A percentile compares a stretch with the other conserved stretches of the same genome.
phyloP scores from a whole-genome alignment of 2,888 invertebrate genomes.

The Apamea sordens region DNA sequence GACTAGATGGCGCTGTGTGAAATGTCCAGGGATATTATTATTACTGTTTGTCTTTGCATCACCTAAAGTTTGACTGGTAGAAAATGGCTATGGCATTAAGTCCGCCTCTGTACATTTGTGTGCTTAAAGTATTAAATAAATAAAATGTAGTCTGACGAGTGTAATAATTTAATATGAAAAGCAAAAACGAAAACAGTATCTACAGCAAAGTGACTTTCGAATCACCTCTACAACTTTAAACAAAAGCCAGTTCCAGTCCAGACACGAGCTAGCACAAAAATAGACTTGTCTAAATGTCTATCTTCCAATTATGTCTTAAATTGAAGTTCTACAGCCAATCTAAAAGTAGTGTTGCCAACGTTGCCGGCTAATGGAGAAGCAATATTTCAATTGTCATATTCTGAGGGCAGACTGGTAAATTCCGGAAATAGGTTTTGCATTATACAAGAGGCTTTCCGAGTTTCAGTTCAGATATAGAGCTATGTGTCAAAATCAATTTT shows the following conservation, averaged over 20 bases:
- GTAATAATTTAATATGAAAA: conserved; percentile 4
- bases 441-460: conserved; percentile 79
- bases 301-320: conserved; percentile 49
- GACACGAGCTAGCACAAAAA: conserved; percentile 44
- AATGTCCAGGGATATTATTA: too few species aligned
- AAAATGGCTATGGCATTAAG: too few species aligned
- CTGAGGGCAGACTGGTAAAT: conserved; percentile 73
- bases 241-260: conserved; percentile 17
- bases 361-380: conserved; percentile 67
- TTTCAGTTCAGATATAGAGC: conserved; percentile 79
- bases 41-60: too few species aligned
- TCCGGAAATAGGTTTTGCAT: conserved; percentile 83
- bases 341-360: conserved; percentile 68
- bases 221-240: conserved; percentile 21
- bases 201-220: conserved; percentile 2
- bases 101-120: too few species aligned
- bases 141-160: background rate
- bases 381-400: conserved; percentile 79
- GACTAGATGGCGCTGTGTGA: too few species aligned
- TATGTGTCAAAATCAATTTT: conserved; percentile 87
- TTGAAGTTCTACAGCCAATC: conserved; percentile 60
- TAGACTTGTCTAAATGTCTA: conserved; percentile 55
- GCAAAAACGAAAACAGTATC: conserved; percentile 7
- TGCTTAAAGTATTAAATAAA: too few species aligned
- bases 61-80: too few species aligned